Base-by-base conservation (phyloP, 2,113 vertebrate species). In the Oncorhynchus keta region DNA sequence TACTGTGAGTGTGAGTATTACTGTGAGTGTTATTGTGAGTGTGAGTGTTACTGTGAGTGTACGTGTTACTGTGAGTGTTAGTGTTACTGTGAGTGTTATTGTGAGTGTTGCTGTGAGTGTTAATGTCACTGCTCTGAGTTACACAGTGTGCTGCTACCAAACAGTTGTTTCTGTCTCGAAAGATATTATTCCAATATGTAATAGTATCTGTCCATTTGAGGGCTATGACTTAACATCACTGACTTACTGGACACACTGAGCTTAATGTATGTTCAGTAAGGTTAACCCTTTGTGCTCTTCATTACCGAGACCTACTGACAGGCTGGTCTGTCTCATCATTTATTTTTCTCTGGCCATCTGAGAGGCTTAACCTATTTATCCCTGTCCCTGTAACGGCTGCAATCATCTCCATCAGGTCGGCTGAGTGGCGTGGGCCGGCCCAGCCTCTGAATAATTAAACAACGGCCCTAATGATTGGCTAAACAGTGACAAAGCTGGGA, bases 381-480 rank as follows among this genome's bases (percentile, higher is more conserved):
- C 26, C 49, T 67, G 59, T 67, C 51, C 48, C 16, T 11, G 1
- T 13, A 28, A 55, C 39, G 75, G 76, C 79, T 49, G 3, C 59
- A 24, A 1, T 22, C n/a, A 26, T 84, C 82, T 86, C 79, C 86
- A 84, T 85, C 84, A 83, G 73, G 32, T 65, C 72, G 75, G 35
- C 69, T 83, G 84, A 76, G 77, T 88, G 80, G 79, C 82, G 76
- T 82, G 68, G 81, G 20, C 59, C 59, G 14, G 59, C 59, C 49
- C 76, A 74, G 75, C 75, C 32, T 76, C 69, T 86, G 75, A 88
- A 88, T 86, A 86, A 88, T 88, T 86, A 62, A 88, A 75, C 66
- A 76, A 88, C 66, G 75, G 74, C 81, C 70, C 81, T 83, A 55
- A 86, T 84, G 86, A 88, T 88, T 83, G 77, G 79, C 79, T 75